These are phyloP conservation scores for Zaprionus ghesquierei DNA, from an alignment of 1,140 invertebrate species.

Conservation along the genomic window DNA sequence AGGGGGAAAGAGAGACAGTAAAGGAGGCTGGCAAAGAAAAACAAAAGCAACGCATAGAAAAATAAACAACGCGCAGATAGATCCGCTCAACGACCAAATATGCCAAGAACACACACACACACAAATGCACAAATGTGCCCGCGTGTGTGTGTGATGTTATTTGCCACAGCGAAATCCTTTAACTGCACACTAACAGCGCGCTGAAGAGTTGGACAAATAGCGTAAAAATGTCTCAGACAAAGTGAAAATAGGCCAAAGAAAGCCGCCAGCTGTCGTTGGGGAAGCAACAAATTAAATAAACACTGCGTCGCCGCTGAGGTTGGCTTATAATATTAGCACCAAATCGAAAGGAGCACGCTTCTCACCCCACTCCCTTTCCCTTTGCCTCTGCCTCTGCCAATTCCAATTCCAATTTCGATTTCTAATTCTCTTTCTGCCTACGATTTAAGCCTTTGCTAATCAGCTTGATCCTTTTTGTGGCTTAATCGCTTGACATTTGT, in stretches of 20 bases:
- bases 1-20: slow-evolving; percentile 1
- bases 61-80: slow-evolving; percentile 59
- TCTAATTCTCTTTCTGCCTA: neutral
- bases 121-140: neutral
- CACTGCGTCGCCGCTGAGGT: slow-evolving; percentile 51
- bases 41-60: slow-evolving; percentile 69
- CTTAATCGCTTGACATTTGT: slow-evolving; percentile 79
- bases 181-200: slow-evolving; percentile 60
- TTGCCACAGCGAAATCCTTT: slow-evolving; percentile 68
- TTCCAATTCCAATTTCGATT: slow-evolving; percentile 17
- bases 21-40: slow-evolving; percentile 51
- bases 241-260: slow-evolving; percentile 18
- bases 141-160: slow-evolving; percentile 67
- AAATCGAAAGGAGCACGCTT: slow-evolving; percentile 52
- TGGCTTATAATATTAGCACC: slow-evolving; percentile 75
- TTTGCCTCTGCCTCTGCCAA: neutral
- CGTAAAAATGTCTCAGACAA: slow-evolving; percentile 42
- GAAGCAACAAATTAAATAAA: slow-evolving; percentile 77
- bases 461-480: slow-evolving; percentile 74
- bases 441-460: slow-evolving; percentile 69
- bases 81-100: slow-evolving; percentile 12
- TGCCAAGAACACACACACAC: slow-evolving; percentile 4
- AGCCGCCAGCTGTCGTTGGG: slow-evolving; percentile 34
- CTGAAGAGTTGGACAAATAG: slow-evolving; percentile 73
- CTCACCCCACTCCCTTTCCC: neutral